Evolutionary conservation across 37 sponge, comb jelly and placozoan genomes (phyloP).

Genomic region (Agelas oroides): DNA sequence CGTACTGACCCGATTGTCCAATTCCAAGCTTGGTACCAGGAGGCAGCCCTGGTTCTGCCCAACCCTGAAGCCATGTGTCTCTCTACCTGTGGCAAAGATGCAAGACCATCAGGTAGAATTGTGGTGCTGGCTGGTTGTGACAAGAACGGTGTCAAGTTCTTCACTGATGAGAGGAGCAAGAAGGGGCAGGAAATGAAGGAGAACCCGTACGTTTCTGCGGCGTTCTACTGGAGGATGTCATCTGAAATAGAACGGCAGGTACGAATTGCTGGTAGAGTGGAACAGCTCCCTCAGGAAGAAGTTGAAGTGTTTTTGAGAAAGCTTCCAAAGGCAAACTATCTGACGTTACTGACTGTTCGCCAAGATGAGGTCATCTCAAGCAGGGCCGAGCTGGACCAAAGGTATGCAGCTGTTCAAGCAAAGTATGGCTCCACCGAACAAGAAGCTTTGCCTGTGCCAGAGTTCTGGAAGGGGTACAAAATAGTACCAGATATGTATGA

Average conservation of each 20-base stretch:
- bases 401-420: too few species aligned
- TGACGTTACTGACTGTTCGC: too few species aligned
- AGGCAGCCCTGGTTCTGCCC: conserved; percentile 39
- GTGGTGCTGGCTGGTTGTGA: conserved; percentile 77
- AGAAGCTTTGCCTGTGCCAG: too few species aligned
- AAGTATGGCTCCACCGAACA: too few species aligned
- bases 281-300: conserved; percentile 47
- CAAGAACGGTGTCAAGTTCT: conserved; percentile 75
- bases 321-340: conserved; percentile 46
- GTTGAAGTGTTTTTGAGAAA: conserved; percentile 61
- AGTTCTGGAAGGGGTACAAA: too few species aligned
- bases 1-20: conserved; percentile 56
- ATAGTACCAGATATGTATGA: too few species aligned
- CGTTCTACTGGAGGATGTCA: conserved; percentile 83
- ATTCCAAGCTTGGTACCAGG: conserved; percentile 78
- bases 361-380: too few species aligned
- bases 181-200: conserved; percentile 80
- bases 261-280: conserved; percentile 78
- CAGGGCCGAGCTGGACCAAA: too few species aligned
- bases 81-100: conserved; percentile 68
- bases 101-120: conserved; percentile 80
- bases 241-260: conserved; percentile 85
- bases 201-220: conserved; percentile 63
- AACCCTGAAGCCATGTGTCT: conserved; percentile 68
- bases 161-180: conserved; percentile 76